These are phyloP conservation scores for Pangasius mekongensis DNA, from an alignment of 2,797 vertebrate species.

Conservation along the genomic window DNA sequence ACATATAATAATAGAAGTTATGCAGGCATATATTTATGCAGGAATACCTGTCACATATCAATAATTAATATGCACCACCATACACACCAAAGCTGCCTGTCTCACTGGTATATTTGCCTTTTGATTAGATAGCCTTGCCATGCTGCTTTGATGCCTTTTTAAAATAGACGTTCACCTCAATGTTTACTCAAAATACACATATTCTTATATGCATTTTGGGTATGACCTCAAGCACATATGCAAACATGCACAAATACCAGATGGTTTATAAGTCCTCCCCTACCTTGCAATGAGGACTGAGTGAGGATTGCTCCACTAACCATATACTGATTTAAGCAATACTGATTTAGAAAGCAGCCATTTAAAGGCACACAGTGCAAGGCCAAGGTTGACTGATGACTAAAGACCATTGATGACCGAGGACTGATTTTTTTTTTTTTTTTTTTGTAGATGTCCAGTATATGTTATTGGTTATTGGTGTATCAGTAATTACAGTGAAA, in stretches of 20 bases:
- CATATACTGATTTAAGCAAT: conserved; percentile 42
- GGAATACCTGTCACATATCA: not conserved
- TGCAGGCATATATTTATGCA: not conserved
- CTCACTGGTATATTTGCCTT: not conserved
- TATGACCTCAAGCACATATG: not conserved
- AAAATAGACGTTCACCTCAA: not conserved
- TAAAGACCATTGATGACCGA: not conserved
- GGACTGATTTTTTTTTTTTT: not conserved
- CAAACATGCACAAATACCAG: conserved; percentile 15
- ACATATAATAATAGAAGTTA: not conserved
- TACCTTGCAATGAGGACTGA: conserved; percentile 18
- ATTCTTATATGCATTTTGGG: not conserved
- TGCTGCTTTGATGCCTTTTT: not conserved
- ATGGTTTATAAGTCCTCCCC: conserved; percentile 18
- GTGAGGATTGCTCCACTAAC: conserved; percentile 44
- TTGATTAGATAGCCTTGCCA: not conserved
- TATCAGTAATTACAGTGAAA: not conserved
- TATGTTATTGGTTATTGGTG: not conserved
- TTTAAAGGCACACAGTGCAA: conserved; percentile 40
- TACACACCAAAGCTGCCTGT: not conserved
- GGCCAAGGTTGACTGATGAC: conserved; percentile 32
- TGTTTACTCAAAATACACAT: conserved; percentile 5
- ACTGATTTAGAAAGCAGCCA: conserved; percentile 45
- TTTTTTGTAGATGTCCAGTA: not conserved
- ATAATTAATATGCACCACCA: not conserved